Base-by-base conservation (phyloP, 2,113 vertebrate species). In the Otus sunia region DNA sequence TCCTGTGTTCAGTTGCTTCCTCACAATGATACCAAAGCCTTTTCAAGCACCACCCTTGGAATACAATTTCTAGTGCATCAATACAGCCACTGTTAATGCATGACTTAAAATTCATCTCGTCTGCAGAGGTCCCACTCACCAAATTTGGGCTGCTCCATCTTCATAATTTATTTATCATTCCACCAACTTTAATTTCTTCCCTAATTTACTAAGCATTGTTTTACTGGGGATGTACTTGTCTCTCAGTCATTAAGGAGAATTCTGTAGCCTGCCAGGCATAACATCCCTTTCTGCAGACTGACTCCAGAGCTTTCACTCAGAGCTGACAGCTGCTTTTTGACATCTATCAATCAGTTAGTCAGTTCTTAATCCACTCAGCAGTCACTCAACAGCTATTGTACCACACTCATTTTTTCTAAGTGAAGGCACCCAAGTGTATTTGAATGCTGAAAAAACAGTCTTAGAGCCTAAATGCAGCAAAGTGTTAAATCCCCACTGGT, bases 311-410 rank as follows among this genome's bases (percentile, higher is more conserved):
- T 79, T 75, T 75, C 69, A 41, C 59, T 89, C 2, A 1, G 53
- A 84, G 60, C 36, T 73, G 88, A 68, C 58, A 69, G 63, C 37
- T 85, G 45, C 41, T 93, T 90, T 93, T 55, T 91, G 91, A 91
- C 80, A 85, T 63, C 76, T 87, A 53, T 96, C 94, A 87, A 53
- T 96, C 94, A 87, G 66, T 84, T 63, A 91, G 76, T 82, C 85
- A 90, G 43, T 64, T 89, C 86, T 92, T 87, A 92, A 92, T 93
- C 78, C 60, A 49, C 62, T 92, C 88, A 83, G 43, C 71, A 90
- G 76, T 82, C 80, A 92, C 63, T 92, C 56, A 84, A 71, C 27
- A 79, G 55, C 66, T 91, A 29, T 73, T 66, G 66, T 73, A 73
- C 43, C 67, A 47, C 52, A 37, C 13, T 88, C 22, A 29, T 84